Base-by-base conservation (phyloP, 2,888 invertebrate genomes). In the Leucophenga maculata region DNA sequence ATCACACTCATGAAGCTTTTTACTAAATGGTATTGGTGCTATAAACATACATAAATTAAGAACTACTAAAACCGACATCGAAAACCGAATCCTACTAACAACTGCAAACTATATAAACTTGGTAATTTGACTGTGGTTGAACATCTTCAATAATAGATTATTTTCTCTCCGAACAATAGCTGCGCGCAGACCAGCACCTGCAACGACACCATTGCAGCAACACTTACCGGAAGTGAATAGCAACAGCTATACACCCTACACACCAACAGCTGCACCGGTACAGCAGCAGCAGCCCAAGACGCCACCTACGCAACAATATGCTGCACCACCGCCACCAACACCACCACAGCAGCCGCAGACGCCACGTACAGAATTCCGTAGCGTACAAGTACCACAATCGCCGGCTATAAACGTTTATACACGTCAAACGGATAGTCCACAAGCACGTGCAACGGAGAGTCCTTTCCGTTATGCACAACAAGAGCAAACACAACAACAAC, bases 381-480 rank as follows among this genome's bases (percentile, higher is more conserved):
- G 86, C 60, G 86, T 86, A 69, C 73, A 84, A 16, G 77, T 87
- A 77, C 84, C 86, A 62, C 84, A 84, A 76, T 80, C 84, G 22
- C 85, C 85, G 57, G 70, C 81, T 68, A 79, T 81, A 31, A 84
- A 77, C 74, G 78, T 86, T 22, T 86, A 84, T 22, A 84, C 86
- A 16, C 80, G 83, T 20, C 85, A 84, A 76, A 69, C 85, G 18
- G 86, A 86, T 6, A 84, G 82, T 78, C 86, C 85, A 55, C 78
- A 78, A 13, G 74, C 82, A 20, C 74, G 76, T 32, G 77, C 73
- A 18, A 76, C 75, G 6, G 78, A 79, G 8, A 79, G 79, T 62
- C 77, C 79, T n/a, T 78, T 76, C 60, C 74, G 70, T 66, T 75
- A 72, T 72, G 77, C 72, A 20, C 77, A 75, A 22, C 74, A 70